A percentile compares a stretch with the other conserved stretches of the same genome.
phyloP scores from a whole-genome alignment of 2,797 vertebrate genomes.

The Peromyscus melanophrys region DNA sequence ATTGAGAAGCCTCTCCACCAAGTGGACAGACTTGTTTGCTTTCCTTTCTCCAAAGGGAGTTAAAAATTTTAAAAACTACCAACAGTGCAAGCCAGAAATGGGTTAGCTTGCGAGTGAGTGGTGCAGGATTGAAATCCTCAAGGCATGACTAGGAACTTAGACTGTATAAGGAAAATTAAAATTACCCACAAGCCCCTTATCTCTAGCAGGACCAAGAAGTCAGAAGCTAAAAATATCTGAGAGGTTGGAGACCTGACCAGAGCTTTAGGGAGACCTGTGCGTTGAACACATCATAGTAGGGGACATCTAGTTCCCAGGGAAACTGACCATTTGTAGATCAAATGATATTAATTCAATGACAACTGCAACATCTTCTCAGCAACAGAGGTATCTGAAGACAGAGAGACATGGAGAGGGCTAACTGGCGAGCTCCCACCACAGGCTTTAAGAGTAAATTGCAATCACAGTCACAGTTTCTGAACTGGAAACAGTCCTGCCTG shows the following conservation, averaged over 20 bases:
- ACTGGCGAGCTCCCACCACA: not conserved
- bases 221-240: not conserved
- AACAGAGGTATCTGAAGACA: not conserved
- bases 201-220: not conserved
- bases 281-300: not conserved
- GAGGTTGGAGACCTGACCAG: not conserved
- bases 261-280: not conserved
- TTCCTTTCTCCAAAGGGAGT: constrained; percentile 47
- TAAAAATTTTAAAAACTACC: constrained; percentile 47
- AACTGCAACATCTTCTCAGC: not conserved
- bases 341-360: not conserved
- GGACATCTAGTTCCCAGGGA: not conserved
- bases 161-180: not conserved
- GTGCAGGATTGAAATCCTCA: not conserved
- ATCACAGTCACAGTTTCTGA: not conserved
- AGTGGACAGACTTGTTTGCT: constrained; percentile 85
- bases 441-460: not conserved
- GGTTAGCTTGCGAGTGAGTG: not conserved
- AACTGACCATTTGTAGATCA: not conserved
- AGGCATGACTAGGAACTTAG: not conserved
- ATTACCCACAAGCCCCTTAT: not conserved
- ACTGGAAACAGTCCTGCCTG: not conserved
- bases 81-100: constrained; percentile 22
- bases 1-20: constrained; percentile 75
- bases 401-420: not conserved